Conservation (phyloP, 2,888 invertebrate genomes). For the Opisthograptis luteolata region DNA sequence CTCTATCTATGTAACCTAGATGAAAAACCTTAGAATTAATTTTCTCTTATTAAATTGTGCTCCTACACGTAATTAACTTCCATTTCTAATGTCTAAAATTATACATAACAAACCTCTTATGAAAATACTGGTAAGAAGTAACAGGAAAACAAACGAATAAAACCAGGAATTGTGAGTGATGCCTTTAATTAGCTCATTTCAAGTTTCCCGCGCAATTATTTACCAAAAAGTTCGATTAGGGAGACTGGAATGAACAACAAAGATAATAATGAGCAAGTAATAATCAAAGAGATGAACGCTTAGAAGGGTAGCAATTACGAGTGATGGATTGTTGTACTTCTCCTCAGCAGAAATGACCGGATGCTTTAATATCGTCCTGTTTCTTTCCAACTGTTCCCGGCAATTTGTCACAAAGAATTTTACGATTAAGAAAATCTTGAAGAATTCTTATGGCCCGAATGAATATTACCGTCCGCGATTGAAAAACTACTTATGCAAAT, state of each 20-base stretch:
- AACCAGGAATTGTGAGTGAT: no score
- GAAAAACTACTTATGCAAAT: slow-evolving; percentile 31
- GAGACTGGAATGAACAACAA: slow-evolving; percentile 31
- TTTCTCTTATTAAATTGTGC: no score
- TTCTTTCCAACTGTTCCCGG: slow-evolving; percentile 60
- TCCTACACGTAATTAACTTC: no score
- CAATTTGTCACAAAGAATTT: slow-evolving; percentile 62
- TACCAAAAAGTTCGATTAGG: slow-evolving; percentile 34
- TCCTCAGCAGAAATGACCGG: slow-evolving; percentile 62
- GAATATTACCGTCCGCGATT: slow-evolving; percentile 26
- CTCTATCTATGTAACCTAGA: no score
- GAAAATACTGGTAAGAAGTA: no score
- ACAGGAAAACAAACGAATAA: no score
- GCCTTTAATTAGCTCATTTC: slow-evolving; percentile 28
- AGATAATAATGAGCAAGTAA: slow-evolving; percentile 47
- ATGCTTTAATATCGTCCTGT: slow-evolving; percentile 71
- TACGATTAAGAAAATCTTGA: slow-evolving; percentile 31
- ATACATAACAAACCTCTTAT: slow-evolving; percentile 7
- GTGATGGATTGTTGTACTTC: slow-evolving; percentile 75
- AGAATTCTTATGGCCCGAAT: slow-evolving; percentile 26
- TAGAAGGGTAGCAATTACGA: slow-evolving; percentile 69
- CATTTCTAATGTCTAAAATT: no score
- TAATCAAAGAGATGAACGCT: slow-evolving; percentile 69
- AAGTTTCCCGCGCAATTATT: slow-evolving; percentile 23
- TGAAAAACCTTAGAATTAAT: no score